Conservation (phyloP, 2,888 invertebrate genomes). For the Orgyia antiqua region DNA sequence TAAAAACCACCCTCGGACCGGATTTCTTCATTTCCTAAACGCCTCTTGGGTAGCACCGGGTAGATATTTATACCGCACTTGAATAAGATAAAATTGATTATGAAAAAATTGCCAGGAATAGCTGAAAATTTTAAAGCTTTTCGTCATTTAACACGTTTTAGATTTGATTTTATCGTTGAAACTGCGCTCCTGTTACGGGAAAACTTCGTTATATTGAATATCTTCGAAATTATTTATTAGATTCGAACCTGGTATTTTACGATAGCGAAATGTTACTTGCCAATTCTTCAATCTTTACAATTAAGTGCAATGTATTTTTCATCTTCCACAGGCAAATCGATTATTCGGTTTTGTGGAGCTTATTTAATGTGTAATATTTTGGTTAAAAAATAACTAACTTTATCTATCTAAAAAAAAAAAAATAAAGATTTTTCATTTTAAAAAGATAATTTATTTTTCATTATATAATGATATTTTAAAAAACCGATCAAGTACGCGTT, state of each 20-base stretch:
- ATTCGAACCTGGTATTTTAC: not conserved
- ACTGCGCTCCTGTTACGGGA: not conserved
- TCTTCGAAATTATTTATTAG: not conserved
- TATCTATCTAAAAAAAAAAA: no score
- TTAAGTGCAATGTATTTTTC: no score
- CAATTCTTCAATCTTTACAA: no score
- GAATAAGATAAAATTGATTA: constrained; percentile 19
- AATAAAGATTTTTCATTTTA: no score
- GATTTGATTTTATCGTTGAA: not conserved
- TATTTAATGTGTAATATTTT: no score
- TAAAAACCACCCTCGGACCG: constrained; percentile 44
- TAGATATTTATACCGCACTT: constrained; percentile 27
- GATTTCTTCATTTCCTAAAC: constrained; percentile 63
- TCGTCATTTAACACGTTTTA: constrained; percentile 2
- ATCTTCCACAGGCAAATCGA: no score
- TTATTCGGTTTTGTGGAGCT: no score
- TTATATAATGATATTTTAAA: no score
- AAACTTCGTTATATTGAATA: not conserved
- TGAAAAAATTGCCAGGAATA: constrained; percentile 7
- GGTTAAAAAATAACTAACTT: no score
- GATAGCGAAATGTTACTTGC: no score
- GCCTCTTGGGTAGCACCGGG: constrained; percentile 27
- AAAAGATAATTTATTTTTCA: no score
- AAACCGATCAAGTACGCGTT: no score
- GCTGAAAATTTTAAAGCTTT: constrained; percentile 1